These are phyloP conservation scores for Ectemnius cavifrons DNA, from an alignment of 2,888 invertebrate genomes.

Conservation along the genomic window DNA sequence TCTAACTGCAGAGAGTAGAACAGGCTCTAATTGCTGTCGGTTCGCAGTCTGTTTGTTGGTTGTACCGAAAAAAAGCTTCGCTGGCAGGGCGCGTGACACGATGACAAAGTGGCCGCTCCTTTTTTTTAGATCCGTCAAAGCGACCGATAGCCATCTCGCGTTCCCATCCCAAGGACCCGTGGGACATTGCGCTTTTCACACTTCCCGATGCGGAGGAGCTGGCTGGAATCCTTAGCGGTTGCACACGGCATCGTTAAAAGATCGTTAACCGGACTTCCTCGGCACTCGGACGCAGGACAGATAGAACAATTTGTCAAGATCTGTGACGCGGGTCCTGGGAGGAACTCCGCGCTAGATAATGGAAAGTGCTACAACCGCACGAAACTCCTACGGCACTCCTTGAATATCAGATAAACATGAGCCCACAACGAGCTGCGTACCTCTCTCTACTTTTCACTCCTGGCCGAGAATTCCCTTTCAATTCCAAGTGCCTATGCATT, in stretches of 20 bases:
- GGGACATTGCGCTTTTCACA: slow-evolving; percentile 40
- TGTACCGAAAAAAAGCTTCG: neutral
- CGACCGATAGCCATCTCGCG: slow-evolving; percentile 38
- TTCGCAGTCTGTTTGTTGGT: slow-evolving; percentile 8
- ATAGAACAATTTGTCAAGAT: slow-evolving; percentile 59
- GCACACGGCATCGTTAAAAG: slow-evolving; percentile 56
- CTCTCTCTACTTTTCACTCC: too few relatives aligned
- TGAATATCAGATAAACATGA: too few relatives aligned
- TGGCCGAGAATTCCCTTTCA: too few relatives aligned
- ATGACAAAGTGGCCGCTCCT: slow-evolving; percentile 33
- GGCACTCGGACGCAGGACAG: slow-evolving; percentile 34
- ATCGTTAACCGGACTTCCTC: slow-evolving; percentile 56
- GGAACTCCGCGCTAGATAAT: slow-evolving; percentile 18
- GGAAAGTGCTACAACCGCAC: slow-evolving; percentile 34
- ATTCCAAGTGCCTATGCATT: too few relatives aligned
- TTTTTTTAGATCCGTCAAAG: slow-evolving; percentile 44
- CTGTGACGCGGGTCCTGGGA: slow-evolving; percentile 50
- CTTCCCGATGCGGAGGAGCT: slow-evolving; percentile 29
- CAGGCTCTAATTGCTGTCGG: neutral
- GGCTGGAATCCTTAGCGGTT: slow-evolving; percentile 39
- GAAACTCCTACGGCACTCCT: slow-evolving; percentile 4
- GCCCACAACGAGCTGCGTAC: too few relatives aligned
- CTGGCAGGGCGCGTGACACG: neutral
- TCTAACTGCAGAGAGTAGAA: neutral
- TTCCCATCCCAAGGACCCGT: slow-evolving; percentile 23